These are phyloP conservation scores for Prunella himalayana DNA, from an alignment of 2,113 vertebrate species.

Conservation along the genomic window DNA sequence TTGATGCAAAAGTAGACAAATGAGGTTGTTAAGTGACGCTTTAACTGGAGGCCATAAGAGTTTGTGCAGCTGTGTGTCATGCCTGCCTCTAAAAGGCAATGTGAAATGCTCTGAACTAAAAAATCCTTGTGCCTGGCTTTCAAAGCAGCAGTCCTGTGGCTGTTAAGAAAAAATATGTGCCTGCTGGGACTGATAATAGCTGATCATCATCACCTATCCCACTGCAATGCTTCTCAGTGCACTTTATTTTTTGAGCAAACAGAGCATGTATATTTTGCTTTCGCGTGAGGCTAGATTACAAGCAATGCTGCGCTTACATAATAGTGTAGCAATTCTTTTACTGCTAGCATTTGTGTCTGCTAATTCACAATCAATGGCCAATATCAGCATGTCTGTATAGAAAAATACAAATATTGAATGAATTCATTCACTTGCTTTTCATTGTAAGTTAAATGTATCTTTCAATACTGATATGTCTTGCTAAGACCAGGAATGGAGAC, in stretches of 20 bases:
- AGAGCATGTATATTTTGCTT: conserved; percentile 71
- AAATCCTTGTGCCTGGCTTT: conserved; percentile 54
- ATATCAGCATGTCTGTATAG: background rate
- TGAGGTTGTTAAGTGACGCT: conserved; percentile 64
- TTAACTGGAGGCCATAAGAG: conserved; percentile 67
- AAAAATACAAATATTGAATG: conserved; percentile 26
- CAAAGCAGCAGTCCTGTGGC: conserved; percentile 39
- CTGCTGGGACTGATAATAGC: conserved; percentile 70
- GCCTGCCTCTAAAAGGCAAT: conserved; percentile 62
- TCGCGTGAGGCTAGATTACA: conserved; percentile 63
- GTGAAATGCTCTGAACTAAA: conserved; percentile 61
- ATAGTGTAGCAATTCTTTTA: conserved; percentile 49
- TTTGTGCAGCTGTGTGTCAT: conserved; percentile 66
- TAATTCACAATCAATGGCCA: background rate
- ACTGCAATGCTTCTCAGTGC: conserved; percentile 63
- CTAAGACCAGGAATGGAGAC: conserved; percentile 40
- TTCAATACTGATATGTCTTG: background rate
- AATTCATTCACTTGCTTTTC: conserved; percentile 24
- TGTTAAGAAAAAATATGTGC: conserved; percentile 64
- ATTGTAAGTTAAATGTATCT: conserved; percentile 47
- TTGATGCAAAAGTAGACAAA: conserved; percentile 72
- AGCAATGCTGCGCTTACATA: conserved; percentile 47
- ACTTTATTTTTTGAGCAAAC: conserved; percentile 67
- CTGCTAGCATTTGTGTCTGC: conserved; percentile 33
- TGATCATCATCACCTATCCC: conserved; percentile 70